These are phyloP conservation scores for Thera obeliscata DNA, from an alignment of 2,888 invertebrate genomes.

Conservation along the genomic window DNA sequence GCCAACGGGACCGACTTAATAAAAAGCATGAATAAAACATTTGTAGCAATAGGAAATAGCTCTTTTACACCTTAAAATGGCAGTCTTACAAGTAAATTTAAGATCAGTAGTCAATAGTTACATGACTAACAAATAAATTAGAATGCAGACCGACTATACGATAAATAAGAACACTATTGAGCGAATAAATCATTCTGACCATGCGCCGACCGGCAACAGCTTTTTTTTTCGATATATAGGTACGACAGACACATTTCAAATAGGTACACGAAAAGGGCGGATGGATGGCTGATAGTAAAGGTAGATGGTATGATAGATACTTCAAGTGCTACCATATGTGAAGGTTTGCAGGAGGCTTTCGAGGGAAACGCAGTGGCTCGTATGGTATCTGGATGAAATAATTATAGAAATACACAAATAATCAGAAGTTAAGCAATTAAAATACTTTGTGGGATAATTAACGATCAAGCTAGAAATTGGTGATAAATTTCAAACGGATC, in stretches of 20 bases:
- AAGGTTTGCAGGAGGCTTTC: conserved; percentile 16
- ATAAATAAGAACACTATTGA: conserved; percentile 35
- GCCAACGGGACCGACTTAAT: neutral
- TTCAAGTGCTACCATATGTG: conserved; percentile 44
- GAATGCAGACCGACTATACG: conserved; percentile 30
- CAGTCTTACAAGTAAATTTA: conserved; percentile 16
- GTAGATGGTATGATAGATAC: conserved; percentile 30
- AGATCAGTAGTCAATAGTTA: conserved; percentile 27
- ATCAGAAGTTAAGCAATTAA: neutral
- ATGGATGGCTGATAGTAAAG: conserved; percentile 30
- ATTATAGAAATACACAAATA: neutral
- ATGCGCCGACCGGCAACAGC: conserved; percentile 32
- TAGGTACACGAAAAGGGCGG: conserved; percentile 41
- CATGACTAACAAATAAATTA: conserved; percentile 32
- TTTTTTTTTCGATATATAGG: conserved; percentile 27
- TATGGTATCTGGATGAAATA: neutral
- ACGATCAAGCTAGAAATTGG: neutral
- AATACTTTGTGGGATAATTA: neutral
- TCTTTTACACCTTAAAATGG: conserved; percentile 13
- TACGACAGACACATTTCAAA: conserved; percentile 36
- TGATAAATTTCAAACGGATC: conserved; percentile 1
- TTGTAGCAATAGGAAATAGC: conserved; percentile 9
- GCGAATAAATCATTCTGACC: conserved; percentile 37
- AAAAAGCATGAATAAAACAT: conserved; percentile 21
- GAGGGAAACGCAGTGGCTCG: neutral